These are phyloP conservation scores for Noctua janthe DNA, from an alignment of 2,888 invertebrate genomes.

Conservation along the genomic window DNA sequence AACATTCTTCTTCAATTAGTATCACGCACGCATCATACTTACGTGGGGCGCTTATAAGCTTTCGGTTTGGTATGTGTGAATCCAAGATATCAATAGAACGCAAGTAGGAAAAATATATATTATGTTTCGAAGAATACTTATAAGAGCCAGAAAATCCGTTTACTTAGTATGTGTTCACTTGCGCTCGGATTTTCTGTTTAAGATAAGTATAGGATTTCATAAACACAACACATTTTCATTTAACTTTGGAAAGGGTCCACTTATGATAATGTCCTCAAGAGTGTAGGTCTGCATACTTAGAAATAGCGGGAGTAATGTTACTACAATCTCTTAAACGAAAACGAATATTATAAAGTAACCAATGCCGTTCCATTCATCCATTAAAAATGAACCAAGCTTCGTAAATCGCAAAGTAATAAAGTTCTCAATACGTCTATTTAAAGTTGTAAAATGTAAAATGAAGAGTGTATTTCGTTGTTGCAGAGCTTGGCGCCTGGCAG, in stretches of 20 bases:
- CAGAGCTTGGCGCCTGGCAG: conserved; percentile 69
- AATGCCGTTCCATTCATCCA: conserved; percentile 6
- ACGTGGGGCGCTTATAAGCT: conserved; percentile 42
- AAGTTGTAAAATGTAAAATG: conserved; percentile 50
- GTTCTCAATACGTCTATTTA: conserved; percentile 34
- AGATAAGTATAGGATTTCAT: not conserved
- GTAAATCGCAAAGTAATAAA: conserved; percentile 20
- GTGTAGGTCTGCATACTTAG: not conserved
- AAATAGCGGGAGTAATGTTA: not conserved
- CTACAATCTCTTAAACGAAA: not conserved
- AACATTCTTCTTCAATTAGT: conserved; percentile 29
- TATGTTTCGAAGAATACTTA: not conserved
- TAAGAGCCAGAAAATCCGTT: not conserved
- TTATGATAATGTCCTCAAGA: not conserved
- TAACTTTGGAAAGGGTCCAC: not conserved
- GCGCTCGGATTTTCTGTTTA: not conserved
- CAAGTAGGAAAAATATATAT: conserved; percentile 26
- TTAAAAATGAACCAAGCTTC: conserved; percentile 14
- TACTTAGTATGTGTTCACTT: not conserved
- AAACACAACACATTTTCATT: not conserved
- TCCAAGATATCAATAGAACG: conserved; percentile 28
- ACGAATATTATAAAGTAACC: conserved; percentile 4
- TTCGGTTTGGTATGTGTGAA: conserved; percentile 31
- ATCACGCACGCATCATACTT: conserved; percentile 38
- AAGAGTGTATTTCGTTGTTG: conserved; percentile 71